Base-by-base conservation (phyloP, 2,797 vertebrate genomes). In the Mormyrus proboscirostris region DNA sequence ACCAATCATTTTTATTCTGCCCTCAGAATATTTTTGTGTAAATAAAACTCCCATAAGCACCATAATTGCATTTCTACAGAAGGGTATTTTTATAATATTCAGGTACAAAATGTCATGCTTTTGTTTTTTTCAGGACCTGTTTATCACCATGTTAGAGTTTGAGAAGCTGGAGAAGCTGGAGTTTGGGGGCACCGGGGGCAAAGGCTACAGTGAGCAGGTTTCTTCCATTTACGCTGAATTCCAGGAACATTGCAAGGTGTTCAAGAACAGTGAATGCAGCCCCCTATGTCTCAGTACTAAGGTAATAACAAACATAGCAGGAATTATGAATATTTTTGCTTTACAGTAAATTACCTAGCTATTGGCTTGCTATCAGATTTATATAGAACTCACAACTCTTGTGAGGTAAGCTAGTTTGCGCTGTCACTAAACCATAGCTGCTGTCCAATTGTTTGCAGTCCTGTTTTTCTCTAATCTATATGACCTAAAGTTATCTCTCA, bases 101-200 rank as follows among this genome's bases (percentile, higher is more conserved):
- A 0, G 47, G 22, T 25, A 50, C 19, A 47, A 50, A 84, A 84
- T 8, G 2, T 82, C 0, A 8, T n/a, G 19, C 16, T 83, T 83
- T n/a, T 49, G 44, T 19, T 83, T 49, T 25, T 62, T 94, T 0
- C 87, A 97, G 96, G 94, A 96, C 69, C 55, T 96, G 87, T 97
- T 97, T 93, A 90, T 94, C 91, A 95, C 93, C 14, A 91, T 95
- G 25, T 59, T 96, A 91, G 95, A 96, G 91, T 96, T 97, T 92
- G 94, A 97, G 92, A 96, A 96, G 83, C 92, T 98, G 92, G 95
- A 97, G 92, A 97, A 97, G 90, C 59, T 97, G 89, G 92, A 95
- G 90, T 96, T 97, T 94, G 94, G 95, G 49, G 96, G 96, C 59
- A 89, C 92, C 69, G 94, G 95, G 89, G 95, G 95, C 73, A 94